Base-by-base conservation (phyloP, 2,888 invertebrate genomes). In the Invenusta paracnida region DNA sequence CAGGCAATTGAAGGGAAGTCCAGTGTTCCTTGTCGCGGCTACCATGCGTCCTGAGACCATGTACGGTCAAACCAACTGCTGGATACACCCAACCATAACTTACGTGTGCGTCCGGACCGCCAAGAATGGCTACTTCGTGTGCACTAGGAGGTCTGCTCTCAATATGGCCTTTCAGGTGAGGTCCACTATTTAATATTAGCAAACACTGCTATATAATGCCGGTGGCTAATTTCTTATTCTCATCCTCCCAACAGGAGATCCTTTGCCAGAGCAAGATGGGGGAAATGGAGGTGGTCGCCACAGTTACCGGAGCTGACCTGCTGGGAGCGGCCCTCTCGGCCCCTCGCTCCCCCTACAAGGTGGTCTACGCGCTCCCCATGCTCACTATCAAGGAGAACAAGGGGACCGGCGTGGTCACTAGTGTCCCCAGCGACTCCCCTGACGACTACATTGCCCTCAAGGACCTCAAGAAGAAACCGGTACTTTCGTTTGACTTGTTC, bases 51-150 rank as follows among this genome's bases (percentile, higher is more conserved):
- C 99, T 0, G 99, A 99, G 93, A 99, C 99, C 0, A 98, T 99
- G 98, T 99, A 98, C 90, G 99, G 99, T 0, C 99, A 99, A 93
- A 99, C 99, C 0, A 99, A 99, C 91, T 98, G 98, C 91, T 99
- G 98, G 97, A 92, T 99, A 0, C 95, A 95, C 90, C 99, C 99
- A 0, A 97, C 98, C 90, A 95, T 98, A 90, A 94, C 94, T 88
- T 98, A 98, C 90, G 94, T 98, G 88, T 97, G 95, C 0, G 95
- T 96, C 91, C 93, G 94, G 89, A 2, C 91, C 5, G 82, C 23
- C 0, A 31, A 82, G 23, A 48, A 89, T 73, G 87, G 88, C 29
- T 93, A 98, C 66, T 97, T 95, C 92, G 93, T 99, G 82, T 95
- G 95, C 89, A 97, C 98, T 0, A 92, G 92, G 87, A 93, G 98